Evolutionary conservation across 2,888 invertebrate species (phyloP).

Genomic region (Melanchra persicariae): DNA sequence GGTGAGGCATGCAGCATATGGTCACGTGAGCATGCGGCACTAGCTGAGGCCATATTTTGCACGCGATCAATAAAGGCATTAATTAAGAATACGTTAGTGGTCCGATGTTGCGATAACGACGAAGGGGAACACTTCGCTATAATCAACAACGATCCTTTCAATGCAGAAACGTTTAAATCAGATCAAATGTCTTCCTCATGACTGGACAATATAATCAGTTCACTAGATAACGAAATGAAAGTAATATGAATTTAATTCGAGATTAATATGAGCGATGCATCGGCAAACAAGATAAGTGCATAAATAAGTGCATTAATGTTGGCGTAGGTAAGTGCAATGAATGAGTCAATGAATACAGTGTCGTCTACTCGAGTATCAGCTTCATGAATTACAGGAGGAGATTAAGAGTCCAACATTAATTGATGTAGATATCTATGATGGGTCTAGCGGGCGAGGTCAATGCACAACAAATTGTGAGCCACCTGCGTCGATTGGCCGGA

Average conservation of each 20-base stretch:
- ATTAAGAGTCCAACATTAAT: constrained; percentile 57
- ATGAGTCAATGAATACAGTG: constrained; percentile 43
- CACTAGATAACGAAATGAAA: constrained; percentile 70
- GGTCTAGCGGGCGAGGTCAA: constrained; percentile 63
- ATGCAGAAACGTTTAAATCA: constrained; percentile 60
- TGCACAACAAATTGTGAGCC: constrained; percentile 67
- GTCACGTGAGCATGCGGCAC: constrained; percentile 55
- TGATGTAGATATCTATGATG: constrained; percentile 50
- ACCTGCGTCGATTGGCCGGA: constrained; percentile 65
- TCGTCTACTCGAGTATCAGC: constrained; percentile 35
- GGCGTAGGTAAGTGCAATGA: constrained; percentile 45
- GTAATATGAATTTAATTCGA: constrained; percentile 60
- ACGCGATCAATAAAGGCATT: constrained; percentile 80
- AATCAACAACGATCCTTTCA: constrained; percentile 65
- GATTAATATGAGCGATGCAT: constrained; percentile 42
- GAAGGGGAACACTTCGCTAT: constrained; percentile 45
- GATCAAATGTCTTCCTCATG: constrained; percentile 58
- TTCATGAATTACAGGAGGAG: constrained; percentile 49
- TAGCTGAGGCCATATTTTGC: constrained; percentile 57
- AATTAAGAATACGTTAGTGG: constrained; percentile 74
- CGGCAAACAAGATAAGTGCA: constrained; percentile 22
- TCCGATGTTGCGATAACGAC: constrained; percentile 71
- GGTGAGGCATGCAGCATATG: constrained; percentile 17
- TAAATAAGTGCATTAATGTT: constrained; percentile 49
- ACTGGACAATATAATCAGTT: constrained; percentile 54